Evolutionary conservation across 2,797 vertebrate genomes (phyloP), one percentile per base, ranked within the genome.

Genomic region (Toxotes lorentzi): DNA sequence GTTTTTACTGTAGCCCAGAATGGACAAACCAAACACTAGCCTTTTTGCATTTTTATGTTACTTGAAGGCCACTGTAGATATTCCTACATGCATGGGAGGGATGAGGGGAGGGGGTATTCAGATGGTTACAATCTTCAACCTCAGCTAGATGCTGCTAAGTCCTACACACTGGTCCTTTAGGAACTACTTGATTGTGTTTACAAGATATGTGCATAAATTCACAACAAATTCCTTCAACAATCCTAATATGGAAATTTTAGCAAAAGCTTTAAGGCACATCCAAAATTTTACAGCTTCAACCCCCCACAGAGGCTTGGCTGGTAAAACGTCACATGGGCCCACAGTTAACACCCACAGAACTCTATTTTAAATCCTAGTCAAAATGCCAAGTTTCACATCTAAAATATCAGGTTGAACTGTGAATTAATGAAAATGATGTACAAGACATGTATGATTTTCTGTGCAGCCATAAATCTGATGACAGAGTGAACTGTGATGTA

Each of bases 321-420:
- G 43, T 59, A 62, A 66, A 77, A 70, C 74, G 59, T 66, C 57
- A 74, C 68, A 69, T 6, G 11, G 27, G 48, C 23, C 64, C 63
- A 74, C 16, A 24, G 56, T 73, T 23, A 47, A 79, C 69, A 12
- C 63, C 70, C 59, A 81, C 56, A 54, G 11, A 76, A 7, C 41
- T 69, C 19, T 9, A 71, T 69, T 76, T 75, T 50, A 69, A 45
- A 76, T 75, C 51, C 16, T 9, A 48, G 40, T 47, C 38, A 51
- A 51, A 66, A 64, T 13, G 12, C 41, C 61, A 71, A 45, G 38
- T 68, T 60, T 82, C 35, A 70, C 53, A 79, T 51, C 7, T 41
- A 30, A 14, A n/a, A 21, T 43, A 43, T 34, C 10, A 40, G 21
- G 35, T 48, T 76, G 23, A 64, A 62, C 27, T 64, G 17, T 45